Conservation (phyloP, 1,140 invertebrate genomes). For the Panulirus ornatus region DNA sequence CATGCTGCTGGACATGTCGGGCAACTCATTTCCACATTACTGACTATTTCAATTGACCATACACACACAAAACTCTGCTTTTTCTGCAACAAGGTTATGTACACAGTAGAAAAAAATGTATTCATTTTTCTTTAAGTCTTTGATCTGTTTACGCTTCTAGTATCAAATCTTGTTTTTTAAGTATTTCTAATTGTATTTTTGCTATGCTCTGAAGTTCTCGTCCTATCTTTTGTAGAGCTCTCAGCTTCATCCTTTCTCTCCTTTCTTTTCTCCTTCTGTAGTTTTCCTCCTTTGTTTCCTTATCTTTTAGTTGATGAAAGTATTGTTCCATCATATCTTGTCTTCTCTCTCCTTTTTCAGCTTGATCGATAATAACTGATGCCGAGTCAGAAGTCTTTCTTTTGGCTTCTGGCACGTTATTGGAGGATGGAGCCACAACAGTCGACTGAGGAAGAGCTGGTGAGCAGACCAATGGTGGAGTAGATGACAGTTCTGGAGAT, state of each 20-base stretch:
- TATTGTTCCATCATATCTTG: constrained; percentile 35
- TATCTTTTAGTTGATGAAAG: constrained; percentile 25
- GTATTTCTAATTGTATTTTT: constrained; percentile 21
- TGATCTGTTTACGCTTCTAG: too few species aligned
- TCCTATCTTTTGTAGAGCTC: constrained; percentile 42
- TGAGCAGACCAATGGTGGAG: constrained; percentile 1
- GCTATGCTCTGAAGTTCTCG: constrained; percentile 28
- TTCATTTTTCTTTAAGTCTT: too few species aligned
- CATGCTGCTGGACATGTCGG: too few species aligned
- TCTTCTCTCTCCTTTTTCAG: constrained; percentile 29
- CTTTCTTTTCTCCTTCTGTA: constrained; percentile 34
- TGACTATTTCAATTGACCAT: too few species aligned
- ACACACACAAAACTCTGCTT: too few species aligned
- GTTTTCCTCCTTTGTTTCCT: constrained; percentile 26
- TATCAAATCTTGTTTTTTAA: constrained; percentile 42
- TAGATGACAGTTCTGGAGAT: constrained; percentile 13
- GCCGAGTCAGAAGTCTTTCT: constrained; percentile 13
- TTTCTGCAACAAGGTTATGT: too few species aligned
- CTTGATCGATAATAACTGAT: neutral
- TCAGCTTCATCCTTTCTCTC: constrained; percentile 32
- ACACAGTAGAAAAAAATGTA: too few species aligned
- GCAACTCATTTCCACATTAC: too few species aligned
- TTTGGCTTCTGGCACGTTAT: neutral
- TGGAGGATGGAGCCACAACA: neutral
- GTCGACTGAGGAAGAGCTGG: neutral